Evolutionary conservation across 2,113 vertebrate genomes (phyloP), one percentile per base, ranked within the genome.

Genomic region (Stigmatopora nigra): DNA sequence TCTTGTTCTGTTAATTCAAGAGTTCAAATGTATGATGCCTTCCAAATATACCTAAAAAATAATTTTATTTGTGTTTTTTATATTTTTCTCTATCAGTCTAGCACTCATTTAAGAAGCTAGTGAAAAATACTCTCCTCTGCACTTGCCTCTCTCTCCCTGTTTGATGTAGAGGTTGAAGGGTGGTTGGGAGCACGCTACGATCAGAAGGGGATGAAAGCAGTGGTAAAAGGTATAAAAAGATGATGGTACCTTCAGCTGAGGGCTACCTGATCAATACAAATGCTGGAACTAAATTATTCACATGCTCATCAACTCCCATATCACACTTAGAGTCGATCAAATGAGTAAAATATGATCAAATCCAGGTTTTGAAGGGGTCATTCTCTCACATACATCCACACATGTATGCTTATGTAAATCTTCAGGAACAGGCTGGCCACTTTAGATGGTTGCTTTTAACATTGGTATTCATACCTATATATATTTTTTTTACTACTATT

Each of bases 401-500:
- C 73, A 64, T 76, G 70, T 41, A 41, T 41, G 38, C 38, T 41
- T 10, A 73, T 64, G 63, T 10, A 74, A 20, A 78, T 75, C 69
- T 75, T 68, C 81, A 77, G 69, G 46, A 64, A 63, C 46, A 67
- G 68, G 65, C 75, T 73, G 64, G 52, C 47, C 19, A 75, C 74
- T 85, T 90, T 90, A 89, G 88, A 89, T 87, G 87, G 67, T 82
- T 82, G 80, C 83, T 84, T 72, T 89, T 89, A 89, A 84, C 80
- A 89, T 90, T 89, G 88, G 66, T 68, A 72, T 78, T 84, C 84
- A 87, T 75, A 83, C 85, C 71, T 85, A 8, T 71, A 76, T 85
- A 8, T 71, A 76, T 84, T 76, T 84, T 70, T 78, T 74, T 80
- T 69, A 80, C 64, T 73, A 58, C 74, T 59, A 70, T 70, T 79